Evolutionary conservation across 1,140 invertebrate genomes (phyloP).

Genomic region (Eufriesea mexicana): DNA sequence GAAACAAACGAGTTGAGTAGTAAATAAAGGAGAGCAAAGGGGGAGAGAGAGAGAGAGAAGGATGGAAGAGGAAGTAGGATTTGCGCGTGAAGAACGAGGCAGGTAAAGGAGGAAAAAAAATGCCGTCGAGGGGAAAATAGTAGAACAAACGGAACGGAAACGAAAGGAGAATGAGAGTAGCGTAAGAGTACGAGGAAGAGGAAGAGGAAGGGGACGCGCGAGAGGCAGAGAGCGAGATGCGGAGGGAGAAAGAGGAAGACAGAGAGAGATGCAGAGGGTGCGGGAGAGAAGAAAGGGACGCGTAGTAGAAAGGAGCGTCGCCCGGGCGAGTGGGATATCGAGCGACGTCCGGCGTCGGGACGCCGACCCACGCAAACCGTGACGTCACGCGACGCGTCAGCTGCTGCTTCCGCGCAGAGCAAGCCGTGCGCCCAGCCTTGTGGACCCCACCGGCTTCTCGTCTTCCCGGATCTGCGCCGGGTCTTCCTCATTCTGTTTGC

Average conservation of each 20-base stretch:
- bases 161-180: conserved; percentile 40
- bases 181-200: conserved; percentile 8
- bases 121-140: conserved; percentile 7
- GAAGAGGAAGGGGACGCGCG: not conserved
- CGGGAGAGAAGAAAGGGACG: conserved; percentile 13
- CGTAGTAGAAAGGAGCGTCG: conserved; percentile 67
- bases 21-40: no score
- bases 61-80: not conserved
- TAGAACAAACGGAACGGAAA: conserved; percentile 10
- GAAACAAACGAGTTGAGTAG: not conserved
- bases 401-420: conserved; percentile 68
- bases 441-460: conserved; percentile 48
- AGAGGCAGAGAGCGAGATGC: not conserved
- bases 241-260: not conserved
- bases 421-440: conserved; percentile 50
- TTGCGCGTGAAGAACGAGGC: not conserved
- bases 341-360: conserved; percentile 69
- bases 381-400: conserved; percentile 76
- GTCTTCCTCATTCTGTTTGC: conserved; percentile 53
- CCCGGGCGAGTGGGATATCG: conserved; percentile 73
- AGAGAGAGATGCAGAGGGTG: no score
- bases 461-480: conserved; percentile 50
- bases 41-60: not conserved
- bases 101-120: not conserved
- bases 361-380: conserved; percentile 73